Base-by-base conservation (phyloP, 2,888 invertebrate species). In the Caenorhabditis angaria region DNA sequence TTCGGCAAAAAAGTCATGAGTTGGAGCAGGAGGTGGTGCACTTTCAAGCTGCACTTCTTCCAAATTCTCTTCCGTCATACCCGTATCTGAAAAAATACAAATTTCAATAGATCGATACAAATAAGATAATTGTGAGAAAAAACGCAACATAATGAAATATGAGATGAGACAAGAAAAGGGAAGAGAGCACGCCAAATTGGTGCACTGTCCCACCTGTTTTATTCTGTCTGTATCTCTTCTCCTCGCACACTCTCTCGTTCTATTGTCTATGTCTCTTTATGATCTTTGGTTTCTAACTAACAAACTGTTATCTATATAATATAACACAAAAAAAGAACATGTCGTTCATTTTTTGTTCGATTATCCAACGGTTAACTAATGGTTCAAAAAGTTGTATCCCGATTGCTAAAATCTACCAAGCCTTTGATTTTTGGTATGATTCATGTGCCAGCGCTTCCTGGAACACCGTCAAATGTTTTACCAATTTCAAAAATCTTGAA, bases 401-500 rank as follows among this genome's bases (percentile, higher is more conserved):
- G 68, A 20, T 14, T 68, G 3, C 51, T 73, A 12, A 61, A 48
- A 25, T 74, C 74, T 1, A 48, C 62, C 14, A 61, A 82, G 27
- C 85, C 84, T 1, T 68, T 81, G 14, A 65, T 83, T 14, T 81
- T 85, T 63, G 85, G 82, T 29, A 85, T 85, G 85, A 82, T 85
- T 41, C 85, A 85, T 62, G 81, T 85, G 10, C 85, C 82, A 0
- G 83, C 85, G 14, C 41, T 41, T 12, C 41, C 41, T 6, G 41
- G 83, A 59, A 82, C 83, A 1, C 85, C 85, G 10, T 61, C 61
- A 4, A 68, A 72, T 54, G 61, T 27, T 8, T 61, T 80, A 24
- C 61, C 71, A 4, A 65, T 85, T n/a, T 27, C 71, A 0, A 62
- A 76, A 53, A 83, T 84, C 50, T 56, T 79, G 20, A 74, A 80